Conservation (phyloP, 2,888 invertebrate species). For the Chaetogeoica ovagalla region DNA sequence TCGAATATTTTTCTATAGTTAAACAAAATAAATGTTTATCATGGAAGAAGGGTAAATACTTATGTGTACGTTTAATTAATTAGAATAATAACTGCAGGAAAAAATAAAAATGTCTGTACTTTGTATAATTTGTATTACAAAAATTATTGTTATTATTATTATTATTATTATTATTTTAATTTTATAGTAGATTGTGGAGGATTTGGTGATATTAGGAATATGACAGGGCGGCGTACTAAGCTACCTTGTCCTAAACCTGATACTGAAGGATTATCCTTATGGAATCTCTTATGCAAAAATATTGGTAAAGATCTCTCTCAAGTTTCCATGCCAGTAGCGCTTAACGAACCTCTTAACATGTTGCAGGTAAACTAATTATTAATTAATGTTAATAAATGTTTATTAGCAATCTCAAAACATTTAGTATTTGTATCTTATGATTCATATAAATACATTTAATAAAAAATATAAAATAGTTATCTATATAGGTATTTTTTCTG, state of each 20-base stretch:
- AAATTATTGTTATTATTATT: neutral
- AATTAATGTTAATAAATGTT: neutral
- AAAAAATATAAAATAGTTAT: neutral
- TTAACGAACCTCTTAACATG: constrained; percentile 82
- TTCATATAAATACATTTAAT: neutral
- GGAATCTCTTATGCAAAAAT: constrained; percentile 78
- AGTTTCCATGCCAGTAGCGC: constrained; percentile 83
- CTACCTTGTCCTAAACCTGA: constrained; percentile 74
- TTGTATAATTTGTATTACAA: neutral
- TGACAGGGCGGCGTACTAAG: constrained; percentile 68
- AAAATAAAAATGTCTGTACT: neutral
- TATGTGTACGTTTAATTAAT: constrained; percentile 8
- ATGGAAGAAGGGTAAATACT: constrained; percentile 33
- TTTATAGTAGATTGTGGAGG: constrained; percentile 49
- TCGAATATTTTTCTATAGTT: neutral
- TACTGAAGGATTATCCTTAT: constrained; percentile 76
- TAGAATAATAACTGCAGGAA: neutral
- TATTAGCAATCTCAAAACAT: neutral
- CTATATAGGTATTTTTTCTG: neutral
- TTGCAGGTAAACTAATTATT: constrained; percentile 65
- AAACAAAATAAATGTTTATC: constrained; percentile 14
- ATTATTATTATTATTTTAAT: neutral
- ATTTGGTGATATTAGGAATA: constrained; percentile 54
- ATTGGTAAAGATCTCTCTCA: constrained; percentile 85
- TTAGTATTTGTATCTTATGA: neutral